Percentiles rank a stretch among this genome's conserved stretches.
These are phyloP conservation scores for Mionectes macconnelli DNA, from an alignment of 2,113 vertebrate genomes.

Conservation along the genomic window DNA sequence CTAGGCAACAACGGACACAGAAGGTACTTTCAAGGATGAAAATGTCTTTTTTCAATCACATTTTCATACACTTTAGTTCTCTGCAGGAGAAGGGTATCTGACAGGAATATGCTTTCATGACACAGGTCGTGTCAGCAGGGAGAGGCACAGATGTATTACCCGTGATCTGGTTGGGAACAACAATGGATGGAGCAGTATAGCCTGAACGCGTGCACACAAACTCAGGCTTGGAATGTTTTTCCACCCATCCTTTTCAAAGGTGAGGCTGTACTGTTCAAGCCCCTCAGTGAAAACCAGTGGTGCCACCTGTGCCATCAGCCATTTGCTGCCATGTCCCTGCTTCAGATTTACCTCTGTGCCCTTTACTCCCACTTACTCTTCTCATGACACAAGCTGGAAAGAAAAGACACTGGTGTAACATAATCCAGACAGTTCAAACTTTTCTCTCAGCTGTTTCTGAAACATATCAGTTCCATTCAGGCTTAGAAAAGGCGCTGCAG, in stretches of 20 bases:
- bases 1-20: not conserved
- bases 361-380: not conserved
- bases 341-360: not conserved
- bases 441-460: constrained; percentile 47
- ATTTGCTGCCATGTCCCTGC: not conserved
- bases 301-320: not conserved
- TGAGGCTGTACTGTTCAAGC: not conserved
- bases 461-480: constrained; percentile 36
- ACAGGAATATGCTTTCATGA: not conserved
- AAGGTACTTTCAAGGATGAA: not conserved
- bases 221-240: not conserved
- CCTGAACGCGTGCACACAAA: rapidly evolving
- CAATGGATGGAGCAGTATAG: not conserved
- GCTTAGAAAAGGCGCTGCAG: not conserved
- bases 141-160: not conserved
- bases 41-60: not conserved
- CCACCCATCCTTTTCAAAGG: not conserved
- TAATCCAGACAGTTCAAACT: constrained; percentile 27
- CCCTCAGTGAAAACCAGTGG: not conserved
- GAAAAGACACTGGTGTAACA: not conserved
- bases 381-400: not conserved
- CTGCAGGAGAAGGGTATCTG: not conserved
- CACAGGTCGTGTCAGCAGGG: not conserved
- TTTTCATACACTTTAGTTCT: not conserved
- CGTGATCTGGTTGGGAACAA: not conserved